phyloP scores from a whole-genome alignment of 2,888 invertebrate genomes.

The Tanypteryx hageni region DNA sequence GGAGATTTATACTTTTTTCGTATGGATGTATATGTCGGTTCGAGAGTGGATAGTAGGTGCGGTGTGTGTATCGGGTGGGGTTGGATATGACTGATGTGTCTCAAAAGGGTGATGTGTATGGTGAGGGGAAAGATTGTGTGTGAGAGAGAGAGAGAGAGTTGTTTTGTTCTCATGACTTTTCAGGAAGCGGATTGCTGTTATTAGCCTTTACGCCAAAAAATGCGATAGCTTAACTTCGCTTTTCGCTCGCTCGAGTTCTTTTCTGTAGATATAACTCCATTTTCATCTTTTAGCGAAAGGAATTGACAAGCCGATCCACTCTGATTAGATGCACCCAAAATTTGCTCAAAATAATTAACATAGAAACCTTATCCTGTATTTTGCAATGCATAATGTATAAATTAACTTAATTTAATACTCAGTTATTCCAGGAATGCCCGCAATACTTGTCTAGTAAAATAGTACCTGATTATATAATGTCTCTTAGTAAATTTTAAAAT shows the following conservation, averaged over 20 bases:
- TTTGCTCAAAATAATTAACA: no score
- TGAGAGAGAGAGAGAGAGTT: no score
- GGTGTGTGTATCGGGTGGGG: constrained; percentile 32
- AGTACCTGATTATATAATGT: no score
- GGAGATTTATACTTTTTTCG: constrained; percentile 21
- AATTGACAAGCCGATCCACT: background rate
- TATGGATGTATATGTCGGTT: constrained; percentile 11
- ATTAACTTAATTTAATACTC: no score
- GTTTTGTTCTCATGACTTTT: background rate
- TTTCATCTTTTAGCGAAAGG: background rate
- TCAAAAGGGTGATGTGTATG: background rate
- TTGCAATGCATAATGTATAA: no score
- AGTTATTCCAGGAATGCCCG: no score
- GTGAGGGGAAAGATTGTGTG: background rate
- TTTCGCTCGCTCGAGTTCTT: background rate
- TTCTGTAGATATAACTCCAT: background rate
- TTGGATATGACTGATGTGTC: constrained; percentile 57
- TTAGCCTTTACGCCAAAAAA: constrained; percentile 15
- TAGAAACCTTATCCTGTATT: no score
- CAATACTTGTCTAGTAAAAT: no score
- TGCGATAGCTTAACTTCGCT: background rate
- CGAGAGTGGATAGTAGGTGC: constrained; percentile 23
- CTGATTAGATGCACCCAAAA: no score
- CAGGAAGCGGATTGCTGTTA: background rate
- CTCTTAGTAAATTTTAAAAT: no score